A percentile compares a stretch with the other conserved stretches of the same genome.
These are phyloP conservation scores for Smithornis capensis DNA, from an alignment of 2,113 vertebrate species.

Conservation along the genomic window DNA sequence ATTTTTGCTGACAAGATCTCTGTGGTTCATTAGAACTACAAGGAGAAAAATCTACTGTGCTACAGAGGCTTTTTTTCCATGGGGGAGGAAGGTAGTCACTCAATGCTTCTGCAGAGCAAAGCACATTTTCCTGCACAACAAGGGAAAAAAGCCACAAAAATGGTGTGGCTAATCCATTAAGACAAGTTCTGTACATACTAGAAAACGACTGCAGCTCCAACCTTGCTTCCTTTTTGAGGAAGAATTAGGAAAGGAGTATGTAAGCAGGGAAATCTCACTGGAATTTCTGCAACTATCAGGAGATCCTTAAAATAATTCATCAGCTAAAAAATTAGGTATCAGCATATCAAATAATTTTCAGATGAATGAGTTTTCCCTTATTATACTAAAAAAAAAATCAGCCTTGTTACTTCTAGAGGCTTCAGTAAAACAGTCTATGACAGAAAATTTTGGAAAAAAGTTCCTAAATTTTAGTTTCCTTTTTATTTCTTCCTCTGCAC, in stretches of 20 bases:
- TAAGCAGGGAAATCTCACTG: not conserved
- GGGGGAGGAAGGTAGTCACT: not conserved
- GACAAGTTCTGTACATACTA: not conserved
- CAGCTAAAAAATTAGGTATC: not conserved
- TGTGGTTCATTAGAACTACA: not conserved
- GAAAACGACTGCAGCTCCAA: not conserved
- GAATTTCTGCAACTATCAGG: slow-evolving; percentile 7
- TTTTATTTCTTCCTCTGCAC: not conserved
- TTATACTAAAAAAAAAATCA: not conserved
- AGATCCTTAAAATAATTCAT: slow-evolving; percentile 9
- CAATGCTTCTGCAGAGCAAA: not conserved
- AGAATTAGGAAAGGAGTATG: not conserved
- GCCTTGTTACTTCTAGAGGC: not conserved
- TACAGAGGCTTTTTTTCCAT: not conserved
- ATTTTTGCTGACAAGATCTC: not conserved
- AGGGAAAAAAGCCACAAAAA: not conserved
- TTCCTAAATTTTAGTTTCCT: not conserved
- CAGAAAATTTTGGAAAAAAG: not conserved
- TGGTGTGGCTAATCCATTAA: not conserved
- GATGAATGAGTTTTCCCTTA: not conserved
- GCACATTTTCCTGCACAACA: not conserved
- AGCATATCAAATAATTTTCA: not conserved
- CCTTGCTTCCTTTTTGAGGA: not conserved
- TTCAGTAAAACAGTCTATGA: not conserved
- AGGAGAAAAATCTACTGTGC: not conserved